Conservation (phyloP, 2,888 invertebrate genomes). For the Heterodera filipjevi region DNA sequence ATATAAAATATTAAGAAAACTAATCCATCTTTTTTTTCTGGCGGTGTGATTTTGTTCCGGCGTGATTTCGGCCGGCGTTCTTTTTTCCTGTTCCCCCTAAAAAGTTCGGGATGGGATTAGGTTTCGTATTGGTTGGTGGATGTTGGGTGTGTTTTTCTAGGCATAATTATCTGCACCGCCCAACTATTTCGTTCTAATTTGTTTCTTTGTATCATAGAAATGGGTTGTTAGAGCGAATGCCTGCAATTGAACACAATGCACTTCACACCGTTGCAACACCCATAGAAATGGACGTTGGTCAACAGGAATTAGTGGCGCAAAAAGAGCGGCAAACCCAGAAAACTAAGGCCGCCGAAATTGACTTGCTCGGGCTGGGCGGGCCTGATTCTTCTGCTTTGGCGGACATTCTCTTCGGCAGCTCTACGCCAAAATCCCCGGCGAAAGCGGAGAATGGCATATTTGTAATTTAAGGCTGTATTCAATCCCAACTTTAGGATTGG, state of each 20-base stretch:
- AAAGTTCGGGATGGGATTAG: no score
- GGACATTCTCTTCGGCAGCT: slow-evolving; percentile 27
- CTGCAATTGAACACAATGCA: slow-evolving; percentile 78
- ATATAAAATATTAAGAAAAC: no score
- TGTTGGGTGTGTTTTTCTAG: no score
- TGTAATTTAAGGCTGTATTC: not conserved
- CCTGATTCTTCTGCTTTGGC: slow-evolving; percentile 3
- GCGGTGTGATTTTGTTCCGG: slow-evolving; percentile 15
- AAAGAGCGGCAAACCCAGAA: not conserved
- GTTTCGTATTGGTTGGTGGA: no score
- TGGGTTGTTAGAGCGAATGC: slow-evolving; percentile 94
- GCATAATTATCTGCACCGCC: no score
- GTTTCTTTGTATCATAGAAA: slow-evolving; percentile 62
- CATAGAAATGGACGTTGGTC: slow-evolving; percentile 44
- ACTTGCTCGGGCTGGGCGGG: slow-evolving; percentile 20
- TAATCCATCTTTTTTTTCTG: not conserved
- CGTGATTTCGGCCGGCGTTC: no score
- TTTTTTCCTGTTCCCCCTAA: no score
- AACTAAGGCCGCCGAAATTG: not conserved
- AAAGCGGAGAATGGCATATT: slow-evolving; percentile 14
- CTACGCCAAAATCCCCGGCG: not conserved
- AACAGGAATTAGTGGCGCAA: not conserved
- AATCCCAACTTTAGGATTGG: not conserved
- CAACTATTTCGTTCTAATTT: slow-evolving; percentile 9
- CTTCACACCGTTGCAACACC: slow-evolving; percentile 63